phyloP scores from a whole-genome alignment of 2,797 vertebrate genomes.

The Oceanodroma leucorhoa region DNA sequence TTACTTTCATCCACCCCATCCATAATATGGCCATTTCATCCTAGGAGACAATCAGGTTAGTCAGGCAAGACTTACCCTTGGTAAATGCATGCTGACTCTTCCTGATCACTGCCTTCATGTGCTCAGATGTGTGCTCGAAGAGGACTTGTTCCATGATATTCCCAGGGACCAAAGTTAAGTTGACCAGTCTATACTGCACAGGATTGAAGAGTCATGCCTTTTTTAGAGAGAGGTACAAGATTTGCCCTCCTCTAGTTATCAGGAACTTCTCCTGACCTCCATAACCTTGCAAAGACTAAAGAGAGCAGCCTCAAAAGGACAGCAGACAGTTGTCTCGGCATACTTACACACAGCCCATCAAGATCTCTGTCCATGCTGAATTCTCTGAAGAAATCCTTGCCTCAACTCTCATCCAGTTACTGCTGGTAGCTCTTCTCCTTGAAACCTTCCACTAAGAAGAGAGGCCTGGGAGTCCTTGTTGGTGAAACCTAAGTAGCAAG shows the following conservation, averaged over 20 bases:
- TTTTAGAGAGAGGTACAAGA: neutral
- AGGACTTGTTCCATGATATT: neutral
- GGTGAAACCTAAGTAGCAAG: neutral
- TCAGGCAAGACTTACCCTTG: neutral
- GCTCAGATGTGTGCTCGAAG: neutral
- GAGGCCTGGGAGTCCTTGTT: neutral
- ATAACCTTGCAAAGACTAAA: neutral
- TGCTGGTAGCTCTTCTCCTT: neutral
- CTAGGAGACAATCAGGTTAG: neutral
- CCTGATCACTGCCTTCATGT: neutral
- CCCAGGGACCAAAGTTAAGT: neutral
- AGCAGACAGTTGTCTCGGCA: neutral
- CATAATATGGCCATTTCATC: neutral
- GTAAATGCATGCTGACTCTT: neutral
- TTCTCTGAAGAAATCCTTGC: neutral
- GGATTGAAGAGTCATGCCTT: neutral
- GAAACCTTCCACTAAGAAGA: neutral
- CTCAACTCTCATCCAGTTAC: neutral
- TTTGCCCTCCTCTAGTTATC: neutral
- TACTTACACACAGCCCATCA: neutral
- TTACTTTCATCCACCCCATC: neutral
- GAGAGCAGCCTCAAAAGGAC: neutral
- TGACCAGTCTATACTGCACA: neutral
- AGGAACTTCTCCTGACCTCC: neutral
- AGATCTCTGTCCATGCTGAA: neutral